These are phyloP conservation scores for Argyra leucocephala DNA, from an alignment of 2,888 invertebrate genomes.

Conservation along the genomic window DNA sequence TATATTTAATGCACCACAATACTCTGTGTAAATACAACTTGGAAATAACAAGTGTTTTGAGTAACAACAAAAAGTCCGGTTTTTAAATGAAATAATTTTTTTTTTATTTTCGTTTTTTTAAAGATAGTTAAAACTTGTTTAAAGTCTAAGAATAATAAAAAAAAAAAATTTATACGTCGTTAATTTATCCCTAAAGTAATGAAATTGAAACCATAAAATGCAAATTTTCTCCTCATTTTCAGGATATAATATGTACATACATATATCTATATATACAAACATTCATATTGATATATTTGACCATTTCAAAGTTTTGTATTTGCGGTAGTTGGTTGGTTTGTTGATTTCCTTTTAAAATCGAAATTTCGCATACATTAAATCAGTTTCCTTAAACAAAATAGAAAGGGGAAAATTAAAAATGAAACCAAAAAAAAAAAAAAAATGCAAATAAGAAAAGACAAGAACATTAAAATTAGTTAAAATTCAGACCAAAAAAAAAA, in stretches of 20 bases:
- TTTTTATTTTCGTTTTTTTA: too few species aligned
- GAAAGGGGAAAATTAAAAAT: background rate
- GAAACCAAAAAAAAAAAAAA: background rate
- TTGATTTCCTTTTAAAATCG: background rate
- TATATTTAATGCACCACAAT: background rate
- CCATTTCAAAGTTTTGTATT: background rate
- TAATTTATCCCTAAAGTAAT: background rate
- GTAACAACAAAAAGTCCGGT: background rate
- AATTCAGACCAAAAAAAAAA: too few species aligned
- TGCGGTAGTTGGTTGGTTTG: background rate
- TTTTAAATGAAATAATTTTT: background rate
- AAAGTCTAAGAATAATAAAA: background rate
- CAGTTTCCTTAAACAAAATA: background rate
- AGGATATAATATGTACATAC: too few species aligned
- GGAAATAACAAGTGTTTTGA: background rate
- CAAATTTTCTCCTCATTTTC: background rate
- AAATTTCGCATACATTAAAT: background rate
- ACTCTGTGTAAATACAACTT: background rate
- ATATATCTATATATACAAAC: too few species aligned
- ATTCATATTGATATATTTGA: background rate
- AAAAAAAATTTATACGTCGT: background rate
- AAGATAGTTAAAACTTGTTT: too few species aligned
- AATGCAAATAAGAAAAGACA: background rate
- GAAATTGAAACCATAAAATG: conserved; percentile 3
- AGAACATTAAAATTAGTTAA: background rate